Evolutionary conservation across 2,797 vertebrate species (phyloP), one percentile per base, ranked within the genome.

Genomic region (Ptychadena robeensis): DNA sequence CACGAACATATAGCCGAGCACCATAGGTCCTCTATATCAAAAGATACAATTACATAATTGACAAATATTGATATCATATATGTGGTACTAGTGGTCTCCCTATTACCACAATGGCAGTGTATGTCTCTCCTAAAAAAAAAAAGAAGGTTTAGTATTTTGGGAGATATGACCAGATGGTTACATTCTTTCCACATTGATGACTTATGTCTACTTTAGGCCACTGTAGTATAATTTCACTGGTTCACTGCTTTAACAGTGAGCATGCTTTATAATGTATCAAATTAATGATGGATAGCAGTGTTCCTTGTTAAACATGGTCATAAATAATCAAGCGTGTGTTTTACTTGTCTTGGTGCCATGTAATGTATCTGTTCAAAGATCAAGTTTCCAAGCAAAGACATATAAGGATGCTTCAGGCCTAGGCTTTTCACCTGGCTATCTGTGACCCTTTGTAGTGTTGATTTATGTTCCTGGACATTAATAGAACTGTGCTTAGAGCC

Each of bases 331-430:
- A 35, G n/a, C 44, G n/a, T 69, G 31, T 82, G 44, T 75, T 73
- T 82, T 69, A 34, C 14, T 65, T 79, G 28, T 77, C 22, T 9
- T 69, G 28, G 18, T 9, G 27, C 34, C 37, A 22, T 74, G 22
- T 68, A 74, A 74, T 74, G 64, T 63, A 84, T 79, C 61, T 73
- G 59, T 30, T 44, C 9, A 4, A 57, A 15, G 70, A 67, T 84
- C 77, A 30, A 6, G 48, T 84, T 83, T 48, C 31, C 12, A 30
- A 61, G 70, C 79, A 61, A 68, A 83, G 67, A 83, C 75, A 79
- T 48, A 65, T 37, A 83, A 8, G 77, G 32, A n/a, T 40, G 68
- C 74, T 66, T 28, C 57, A 44, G 75, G 75, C 59, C 9, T 27
- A 9, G 28, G 66, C 70, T 61, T 61, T 79, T 74, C 77, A 79